A percentile compares a stretch with the other conserved stretches of the same genome.
Conservation (phyloP, 2,113 vertebrate genomes). For the Melozone crissalis region DNA sequence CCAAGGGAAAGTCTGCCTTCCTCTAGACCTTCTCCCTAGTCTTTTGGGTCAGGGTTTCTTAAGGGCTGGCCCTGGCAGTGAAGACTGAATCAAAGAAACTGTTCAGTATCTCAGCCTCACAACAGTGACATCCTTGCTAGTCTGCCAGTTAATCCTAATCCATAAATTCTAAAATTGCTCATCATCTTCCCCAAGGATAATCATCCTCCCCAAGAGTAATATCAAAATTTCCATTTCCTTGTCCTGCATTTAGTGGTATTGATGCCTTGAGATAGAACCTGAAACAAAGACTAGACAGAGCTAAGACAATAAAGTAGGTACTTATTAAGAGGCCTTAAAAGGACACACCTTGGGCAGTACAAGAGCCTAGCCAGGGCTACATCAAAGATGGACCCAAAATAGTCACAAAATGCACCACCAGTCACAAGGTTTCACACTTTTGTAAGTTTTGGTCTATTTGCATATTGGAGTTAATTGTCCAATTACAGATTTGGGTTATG, state of each 20-base stretch:
- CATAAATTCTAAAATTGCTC: not conserved
- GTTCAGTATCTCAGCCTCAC: not conserved
- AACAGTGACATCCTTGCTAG: not conserved
- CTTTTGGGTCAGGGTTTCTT: not conserved
- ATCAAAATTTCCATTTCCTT: not conserved
- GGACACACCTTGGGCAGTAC: not conserved
- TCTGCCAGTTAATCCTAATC: not conserved
- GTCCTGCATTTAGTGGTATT: not conserved
- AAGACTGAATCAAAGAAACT: not conserved
- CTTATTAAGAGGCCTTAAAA: not conserved
- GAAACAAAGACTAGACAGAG: not conserved
- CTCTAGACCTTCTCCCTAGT: not conserved
- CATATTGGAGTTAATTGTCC: not conserved
- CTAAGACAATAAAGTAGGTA: not conserved
- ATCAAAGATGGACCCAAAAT: too few species aligned
- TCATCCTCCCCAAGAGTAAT: not conserved
- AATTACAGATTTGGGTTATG: not conserved
- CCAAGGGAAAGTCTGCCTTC: not conserved
- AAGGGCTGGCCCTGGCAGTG: not conserved
- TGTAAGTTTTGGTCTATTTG: not conserved
- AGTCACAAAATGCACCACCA: not conserved
- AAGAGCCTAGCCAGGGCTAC: not conserved
- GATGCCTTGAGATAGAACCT: not conserved
- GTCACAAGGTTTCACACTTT: not conserved
- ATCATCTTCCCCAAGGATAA: not conserved